A percentile compares a stretch with the other conserved stretches of the same genome.
Evolutionary conservation across 1,140 invertebrate genomes (phyloP).

Genomic region (Bombus superbus): DNA sequence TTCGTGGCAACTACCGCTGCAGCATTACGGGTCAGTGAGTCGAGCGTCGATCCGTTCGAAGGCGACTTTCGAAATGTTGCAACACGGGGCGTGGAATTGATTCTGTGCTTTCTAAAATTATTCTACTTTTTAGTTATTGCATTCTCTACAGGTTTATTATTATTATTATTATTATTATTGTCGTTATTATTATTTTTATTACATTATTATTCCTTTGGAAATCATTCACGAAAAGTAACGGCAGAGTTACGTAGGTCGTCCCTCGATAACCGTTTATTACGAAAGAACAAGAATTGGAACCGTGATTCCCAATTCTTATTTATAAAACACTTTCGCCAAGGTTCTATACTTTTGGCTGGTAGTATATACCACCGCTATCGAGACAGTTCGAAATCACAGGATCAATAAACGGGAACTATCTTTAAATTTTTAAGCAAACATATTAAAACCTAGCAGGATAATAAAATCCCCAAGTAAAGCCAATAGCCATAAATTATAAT

Average conservation of each 20-base stretch:
- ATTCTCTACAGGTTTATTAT: background rate
- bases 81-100: background rate
- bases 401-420: background rate
- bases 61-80: background rate
- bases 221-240: background rate
- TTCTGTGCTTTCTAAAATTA: background rate
- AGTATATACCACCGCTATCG: background rate
- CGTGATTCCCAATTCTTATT: background rate
- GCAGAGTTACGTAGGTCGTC: background rate
- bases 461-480: background rate
- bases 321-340: background rate
- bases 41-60: background rate
- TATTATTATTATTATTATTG: background rate
- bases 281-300: background rate
- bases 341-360: conserved; percentile 12
- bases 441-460: background rate
- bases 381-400: background rate
- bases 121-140: background rate
- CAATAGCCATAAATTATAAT: background rate
- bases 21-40: background rate
- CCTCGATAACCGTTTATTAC: background rate
- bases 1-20: background rate
- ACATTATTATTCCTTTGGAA: background rate
- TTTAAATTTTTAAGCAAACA: background rate
- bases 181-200: too few species aligned